Conservation (phyloP, 2,888 invertebrate species). For the Melanotus villosus region DNA sequence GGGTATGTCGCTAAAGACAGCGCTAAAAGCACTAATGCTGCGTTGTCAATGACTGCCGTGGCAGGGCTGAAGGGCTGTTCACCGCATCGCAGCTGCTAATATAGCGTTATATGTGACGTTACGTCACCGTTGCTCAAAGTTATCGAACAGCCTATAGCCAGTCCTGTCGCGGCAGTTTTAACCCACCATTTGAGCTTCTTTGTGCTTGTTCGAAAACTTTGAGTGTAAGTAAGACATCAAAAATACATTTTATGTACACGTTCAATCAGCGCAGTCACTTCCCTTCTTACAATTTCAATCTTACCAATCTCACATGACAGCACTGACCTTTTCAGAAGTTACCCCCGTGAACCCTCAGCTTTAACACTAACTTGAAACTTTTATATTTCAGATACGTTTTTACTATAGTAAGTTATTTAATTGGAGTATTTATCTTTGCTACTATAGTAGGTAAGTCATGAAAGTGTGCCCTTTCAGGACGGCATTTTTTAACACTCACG, state of each 20-base stretch:
- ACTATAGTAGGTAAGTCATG: slow-evolving; percentile 87
- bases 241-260: too few relatives aligned
- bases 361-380: slow-evolving; percentile 36
- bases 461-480: background rate
- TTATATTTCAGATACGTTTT: slow-evolving; percentile 88
- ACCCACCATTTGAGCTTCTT: slow-evolving; percentile 36
- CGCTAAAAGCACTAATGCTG: slow-evolving; percentile 45
- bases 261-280: too few relatives aligned
- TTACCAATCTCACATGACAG: too few relatives aligned
- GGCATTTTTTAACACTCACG: slow-evolving; percentile 32
- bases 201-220: slow-evolving; percentile 67
- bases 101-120: slow-evolving; percentile 34
- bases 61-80: slow-evolving; percentile 67
- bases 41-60: slow-evolving; percentile 57
- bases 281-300: too few relatives aligned
- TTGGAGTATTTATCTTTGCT: slow-evolving; percentile 97
- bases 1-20: slow-evolving; percentile 79
- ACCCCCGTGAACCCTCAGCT: too few relatives aligned
- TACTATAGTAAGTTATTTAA: slow-evolving; percentile 96
- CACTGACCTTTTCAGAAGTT: too few relatives aligned
- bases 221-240: slow-evolving; percentile 53
- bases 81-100: slow-evolving; percentile 51
- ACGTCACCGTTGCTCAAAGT: slow-evolving; percentile 65
- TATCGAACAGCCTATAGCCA: slow-evolving; percentile 78
- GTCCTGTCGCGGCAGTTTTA: slow-evolving; percentile 57